Conservation (phyloP, 2,888 invertebrate species). For the Drosophila acutilabella region DNA sequence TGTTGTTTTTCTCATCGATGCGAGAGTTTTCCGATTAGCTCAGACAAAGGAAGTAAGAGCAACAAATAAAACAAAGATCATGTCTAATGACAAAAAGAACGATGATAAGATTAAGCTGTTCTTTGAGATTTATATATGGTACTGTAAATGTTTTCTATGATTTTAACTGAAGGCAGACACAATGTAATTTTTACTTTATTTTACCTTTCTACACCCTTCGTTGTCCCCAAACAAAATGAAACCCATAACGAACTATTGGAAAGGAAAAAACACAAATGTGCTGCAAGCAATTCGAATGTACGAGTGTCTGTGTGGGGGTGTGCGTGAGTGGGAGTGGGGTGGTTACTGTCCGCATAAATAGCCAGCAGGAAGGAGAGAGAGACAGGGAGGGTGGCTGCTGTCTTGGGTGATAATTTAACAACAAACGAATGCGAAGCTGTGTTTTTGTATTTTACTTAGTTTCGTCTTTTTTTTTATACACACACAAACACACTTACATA, state of each 20-base stretch:
- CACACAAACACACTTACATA: conserved; percentile 30
- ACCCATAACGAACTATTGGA: conserved; percentile 40
- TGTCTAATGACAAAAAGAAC: not conserved
- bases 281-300: conserved; percentile 7
- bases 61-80: conserved; percentile 8
- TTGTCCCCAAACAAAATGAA: conserved; percentile 18
- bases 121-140: not conserved
- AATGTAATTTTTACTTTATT: conserved; percentile 32
- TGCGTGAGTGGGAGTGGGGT: conserved; percentile 11
- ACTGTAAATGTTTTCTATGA: too few relatives aligned
- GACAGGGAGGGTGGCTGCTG: conserved; percentile 46
- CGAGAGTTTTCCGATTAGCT: conserved; percentile 18
- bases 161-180: conserved; percentile 1
- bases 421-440: conserved; percentile 70
- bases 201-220: conserved; percentile 5
- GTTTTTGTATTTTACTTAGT: conserved; percentile 67
- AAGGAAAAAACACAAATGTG: conserved; percentile 48
- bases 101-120: not conserved
- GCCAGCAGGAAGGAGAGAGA: conserved; percentile 21
- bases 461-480: conserved; percentile 56
- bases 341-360: conserved; percentile 59
- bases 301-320: conserved; percentile 10
- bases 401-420: conserved; percentile 77
- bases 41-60: conserved; percentile 41
- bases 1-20: conserved; percentile 11